Evolutionary conservation across 92 coral and sea anemone species (phyloP).

Genomic region (Paramuricea clavata): DNA sequence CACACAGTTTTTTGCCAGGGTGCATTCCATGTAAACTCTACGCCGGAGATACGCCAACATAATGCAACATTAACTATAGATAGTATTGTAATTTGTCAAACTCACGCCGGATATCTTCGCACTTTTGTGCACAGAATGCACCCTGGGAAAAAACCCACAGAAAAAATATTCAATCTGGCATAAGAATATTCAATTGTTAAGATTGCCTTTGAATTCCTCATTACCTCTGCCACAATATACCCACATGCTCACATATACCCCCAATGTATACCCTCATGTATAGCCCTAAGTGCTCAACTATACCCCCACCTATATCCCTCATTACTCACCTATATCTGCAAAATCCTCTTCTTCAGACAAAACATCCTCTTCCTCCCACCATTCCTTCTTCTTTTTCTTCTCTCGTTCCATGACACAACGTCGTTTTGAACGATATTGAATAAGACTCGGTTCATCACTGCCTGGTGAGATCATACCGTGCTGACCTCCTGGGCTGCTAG

Average conservation of each 20-base stretch:
- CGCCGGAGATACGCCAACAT: too few relatives aligned
- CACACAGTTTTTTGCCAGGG: too few relatives aligned
- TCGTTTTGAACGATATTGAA: slow-evolving; percentile 71
- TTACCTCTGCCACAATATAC: too few relatives aligned
- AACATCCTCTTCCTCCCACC: slow-evolving; percentile 99
- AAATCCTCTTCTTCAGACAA: slow-evolving; percentile 91
- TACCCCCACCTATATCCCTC: not conserved
- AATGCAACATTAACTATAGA: too few relatives aligned
- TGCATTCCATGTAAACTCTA: too few relatives aligned
- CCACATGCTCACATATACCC: not conserved
- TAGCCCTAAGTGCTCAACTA: not conserved
- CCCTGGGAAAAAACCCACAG: too few relatives aligned
- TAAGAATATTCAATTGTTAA: too few relatives aligned
- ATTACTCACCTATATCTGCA: slow-evolving; percentile 72
- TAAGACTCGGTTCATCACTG: slow-evolving; percentile 41
- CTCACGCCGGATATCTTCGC: too few relatives aligned
- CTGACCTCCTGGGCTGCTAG: not conserved
- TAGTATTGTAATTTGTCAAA: too few relatives aligned
- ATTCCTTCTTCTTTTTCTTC: slow-evolving; percentile 94
- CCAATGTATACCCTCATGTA: not conserved
- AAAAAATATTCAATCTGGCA: too few relatives aligned
- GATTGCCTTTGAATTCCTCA: too few relatives aligned
- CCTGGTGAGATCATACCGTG: not conserved
- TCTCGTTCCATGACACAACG: slow-evolving; percentile 96
- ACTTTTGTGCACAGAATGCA: too few relatives aligned